Base-by-base conservation (phyloP, 2,888 invertebrate genomes). In the Xestia sexstrigata region DNA sequence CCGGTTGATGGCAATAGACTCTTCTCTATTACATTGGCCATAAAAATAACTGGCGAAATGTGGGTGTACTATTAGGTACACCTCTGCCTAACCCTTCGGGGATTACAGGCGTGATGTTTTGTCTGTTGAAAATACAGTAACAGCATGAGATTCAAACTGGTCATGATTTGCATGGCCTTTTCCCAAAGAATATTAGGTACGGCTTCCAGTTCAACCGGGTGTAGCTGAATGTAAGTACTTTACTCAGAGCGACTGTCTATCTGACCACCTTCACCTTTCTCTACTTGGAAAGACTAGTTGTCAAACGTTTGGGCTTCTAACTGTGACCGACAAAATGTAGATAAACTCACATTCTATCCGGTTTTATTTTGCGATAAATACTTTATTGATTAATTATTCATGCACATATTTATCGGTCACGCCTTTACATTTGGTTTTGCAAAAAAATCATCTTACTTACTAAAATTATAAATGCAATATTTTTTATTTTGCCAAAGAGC, bases 371-470 rank as follows among this genome's bases (percentile, higher is more conserved):
- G n/a, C n/a, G 39, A 68, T 80, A 70, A 42, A 58, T 55, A 47
- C 17, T 17, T 35, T 49, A 65, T 58, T 35, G 65, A 74, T 49
- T 26, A 15, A 69, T 74, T 69, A 63, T 74, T 68, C 47, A 68
- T 49, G 73, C 67, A 47, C 58, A 73, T 39, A 49, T 74, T 79
- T 45, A 65, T 79, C 42, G 55, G 68, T n/a, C 81, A 65, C 42
- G 58, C 45, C 35, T 65, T 62, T 20, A 26, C 20, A 39, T 23
- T 52, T 52, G n/a, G 30, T 17, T 17, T 26, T 76, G 49, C 15
- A 69, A 30, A 35, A 66, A 23, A 2, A 4, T 26, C 47, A 17
- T 15, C 15, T n/a, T 55, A 20, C 15, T n/a, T 55, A 20, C 23
- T 52, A 45, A 47, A 20, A 60, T 26, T 42, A 30, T 39, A 42